phyloP scores from a whole-genome alignment of 2,797 vertebrate genomes.

The Onychomys leucogaster region DNA sequence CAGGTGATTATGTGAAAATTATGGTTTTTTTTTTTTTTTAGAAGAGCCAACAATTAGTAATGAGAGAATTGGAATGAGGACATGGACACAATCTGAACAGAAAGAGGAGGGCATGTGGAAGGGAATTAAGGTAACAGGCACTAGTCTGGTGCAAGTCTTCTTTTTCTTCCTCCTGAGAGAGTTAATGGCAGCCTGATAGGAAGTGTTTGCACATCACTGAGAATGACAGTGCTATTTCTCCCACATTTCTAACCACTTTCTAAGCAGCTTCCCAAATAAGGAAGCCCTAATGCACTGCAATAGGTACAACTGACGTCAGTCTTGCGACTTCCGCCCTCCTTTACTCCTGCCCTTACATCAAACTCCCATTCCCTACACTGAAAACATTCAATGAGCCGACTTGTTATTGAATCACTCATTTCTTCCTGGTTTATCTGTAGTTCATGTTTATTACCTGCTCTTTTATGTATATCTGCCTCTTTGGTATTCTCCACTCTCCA shows the following conservation, averaged over 20 bases:
- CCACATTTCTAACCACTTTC: constrained; percentile 62
- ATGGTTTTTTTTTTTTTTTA: constrained; percentile 63
- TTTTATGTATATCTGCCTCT: neutral
- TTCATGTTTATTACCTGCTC: rapidly evolving
- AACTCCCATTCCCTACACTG: neutral
- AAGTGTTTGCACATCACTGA: constrained; percentile 11
- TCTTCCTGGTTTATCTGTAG: constrained; percentile 29
- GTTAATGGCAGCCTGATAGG: constrained; percentile 29
- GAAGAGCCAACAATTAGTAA: constrained; percentile 40
- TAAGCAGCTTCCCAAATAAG: constrained; percentile 58
- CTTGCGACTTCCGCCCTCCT: constrained; percentile 3
- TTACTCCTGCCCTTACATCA: neutral
- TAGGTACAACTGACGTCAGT: neutral
- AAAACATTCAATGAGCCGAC: neutral
- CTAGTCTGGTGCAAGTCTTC: neutral
- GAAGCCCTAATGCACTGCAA: constrained; percentile 58
- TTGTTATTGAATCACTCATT: neutral
- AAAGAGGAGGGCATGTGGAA: neutral
- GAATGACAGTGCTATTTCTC: neutral
- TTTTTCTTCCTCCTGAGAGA: constrained; percentile 5
- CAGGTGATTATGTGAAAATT: neutral
- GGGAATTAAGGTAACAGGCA: constrained; percentile 31
- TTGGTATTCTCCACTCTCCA: neutral
- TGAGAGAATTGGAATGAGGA: constrained; percentile 47
- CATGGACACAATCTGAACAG: neutral